Evolutionary conservation across 2,888 invertebrate genomes (phyloP).

Genomic region (Stramonita haemastoma): DNA sequence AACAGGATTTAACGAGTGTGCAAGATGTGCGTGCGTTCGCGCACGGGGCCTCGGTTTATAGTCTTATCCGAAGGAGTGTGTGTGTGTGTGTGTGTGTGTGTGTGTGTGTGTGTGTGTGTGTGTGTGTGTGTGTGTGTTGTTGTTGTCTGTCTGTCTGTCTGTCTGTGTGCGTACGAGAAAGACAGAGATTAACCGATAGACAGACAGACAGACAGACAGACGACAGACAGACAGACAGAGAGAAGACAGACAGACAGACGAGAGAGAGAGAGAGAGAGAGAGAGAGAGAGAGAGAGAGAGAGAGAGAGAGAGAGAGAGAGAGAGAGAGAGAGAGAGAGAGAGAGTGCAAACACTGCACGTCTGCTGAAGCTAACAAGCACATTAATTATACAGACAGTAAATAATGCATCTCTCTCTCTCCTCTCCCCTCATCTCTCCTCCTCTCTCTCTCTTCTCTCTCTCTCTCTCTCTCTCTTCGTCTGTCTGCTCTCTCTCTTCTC

Average conservation of each 20-base stretch:
- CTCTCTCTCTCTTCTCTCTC: too few species aligned
- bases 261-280: conserved; percentile 38
- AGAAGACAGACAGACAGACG: neutral
- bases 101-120: neutral
- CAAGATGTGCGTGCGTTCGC: too few species aligned
- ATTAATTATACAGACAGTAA: too few species aligned
- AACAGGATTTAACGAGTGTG: too few species aligned
- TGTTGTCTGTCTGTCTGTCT: too few species aligned
- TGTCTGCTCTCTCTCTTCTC: too few species aligned
- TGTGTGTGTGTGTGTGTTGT: neutral
- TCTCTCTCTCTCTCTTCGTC: too few species aligned
- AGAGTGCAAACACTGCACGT: neutral
- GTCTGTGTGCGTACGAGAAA: neutral
- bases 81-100: neutral
- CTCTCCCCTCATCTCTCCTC: too few species aligned
- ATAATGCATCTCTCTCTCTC: too few species aligned
- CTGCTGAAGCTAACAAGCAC: too few species aligned
- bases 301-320: neutral
- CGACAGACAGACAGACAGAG: neutral
- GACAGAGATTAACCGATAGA: neutral
- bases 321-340: neutral
- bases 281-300: conserved; percentile 17
- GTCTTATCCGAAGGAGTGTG: too few species aligned
- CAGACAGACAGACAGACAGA: neutral
- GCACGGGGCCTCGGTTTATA: too few species aligned